Evolutionary conservation across 2,888 invertebrate species (phyloP).

Genomic region (Conus canariensis): DNA sequence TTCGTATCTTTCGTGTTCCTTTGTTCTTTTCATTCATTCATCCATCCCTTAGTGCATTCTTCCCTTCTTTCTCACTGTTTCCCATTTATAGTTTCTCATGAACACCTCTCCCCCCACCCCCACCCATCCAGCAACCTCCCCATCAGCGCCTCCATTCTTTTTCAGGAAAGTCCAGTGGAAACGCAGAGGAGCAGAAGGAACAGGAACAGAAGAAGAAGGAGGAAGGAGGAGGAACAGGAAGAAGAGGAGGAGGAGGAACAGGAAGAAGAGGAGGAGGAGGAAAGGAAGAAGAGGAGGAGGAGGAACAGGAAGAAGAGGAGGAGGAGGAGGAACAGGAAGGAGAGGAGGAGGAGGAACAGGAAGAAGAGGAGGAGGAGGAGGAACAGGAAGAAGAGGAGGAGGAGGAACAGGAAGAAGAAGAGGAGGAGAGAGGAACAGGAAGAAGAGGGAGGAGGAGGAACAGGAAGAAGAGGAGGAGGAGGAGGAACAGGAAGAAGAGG

Average conservation of each 20-base stretch:
- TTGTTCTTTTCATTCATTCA: too few relatives aligned
- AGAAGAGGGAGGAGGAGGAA: background rate
- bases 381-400: background rate
- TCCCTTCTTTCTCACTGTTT: background rate
- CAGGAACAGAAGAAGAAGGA: background rate
- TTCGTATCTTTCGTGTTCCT: too few relatives aligned
- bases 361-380: background rate
- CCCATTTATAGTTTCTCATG: too few relatives aligned
- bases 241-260: background rate
- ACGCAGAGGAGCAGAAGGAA: background rate
- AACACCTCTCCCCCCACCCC: too few relatives aligned
- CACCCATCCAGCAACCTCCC: too few relatives aligned
- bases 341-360: background rate
- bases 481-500: background rate
- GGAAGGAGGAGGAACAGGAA: background rate
- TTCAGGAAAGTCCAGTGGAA: background rate
- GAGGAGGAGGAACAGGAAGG: background rate
- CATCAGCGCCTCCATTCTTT: too few relatives aligned
- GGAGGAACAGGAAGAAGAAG: background rate
- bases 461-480: background rate
- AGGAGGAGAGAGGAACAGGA: background rate
- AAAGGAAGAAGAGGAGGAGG: background rate
- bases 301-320: background rate
- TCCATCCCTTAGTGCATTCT: too few relatives aligned
- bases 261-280: background rate